phyloP scores from a whole-genome alignment of 2,888 invertebrate genomes.

The Synanthedon tipuliformis region DNA sequence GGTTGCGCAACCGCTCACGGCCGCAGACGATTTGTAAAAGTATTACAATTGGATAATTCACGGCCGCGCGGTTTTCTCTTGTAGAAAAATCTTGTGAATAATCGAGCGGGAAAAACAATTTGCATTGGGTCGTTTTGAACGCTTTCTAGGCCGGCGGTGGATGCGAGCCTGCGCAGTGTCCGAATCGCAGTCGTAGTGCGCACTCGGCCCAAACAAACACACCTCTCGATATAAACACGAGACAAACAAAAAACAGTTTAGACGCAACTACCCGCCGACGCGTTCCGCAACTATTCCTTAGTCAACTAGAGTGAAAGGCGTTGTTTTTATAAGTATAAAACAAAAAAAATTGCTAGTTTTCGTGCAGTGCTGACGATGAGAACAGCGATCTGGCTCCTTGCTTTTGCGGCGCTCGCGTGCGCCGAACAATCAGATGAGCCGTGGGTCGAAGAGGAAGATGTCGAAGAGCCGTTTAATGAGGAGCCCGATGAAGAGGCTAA shows the following conservation, averaged over 20 bases:
- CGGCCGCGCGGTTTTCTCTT: slow-evolving; percentile 47
- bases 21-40: slow-evolving; percentile 27
- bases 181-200: slow-evolving; percentile 24
- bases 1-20: slow-evolving; percentile 37
- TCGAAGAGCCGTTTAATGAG: slow-evolving; percentile 2
- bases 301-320: slow-evolving; percentile 43
- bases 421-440: slow-evolving; percentile 38
- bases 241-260: slow-evolving; percentile 9
- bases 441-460: slow-evolving; percentile 44
- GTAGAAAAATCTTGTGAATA: slow-evolving; percentile 45
- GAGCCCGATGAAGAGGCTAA: slow-evolving; percentile 25
- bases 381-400: slow-evolving; percentile 33
- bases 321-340: slow-evolving; percentile 35
- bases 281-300: slow-evolving; percentile 34
- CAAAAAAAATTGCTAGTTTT: slow-evolving; percentile 35
- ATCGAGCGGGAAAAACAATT: slow-evolving; percentile 34
- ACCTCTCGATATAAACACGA: slow-evolving; percentile 28
- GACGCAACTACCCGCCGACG: slow-evolving; percentile 9
- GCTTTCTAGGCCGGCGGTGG: slow-evolving; percentile 39
- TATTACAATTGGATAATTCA: slow-evolving; percentile 29
- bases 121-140: slow-evolving; percentile 31
- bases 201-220: slow-evolving; percentile 20
- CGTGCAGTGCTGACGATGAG: slow-evolving; percentile 36
- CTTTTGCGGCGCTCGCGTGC: slow-evolving; percentile 20
- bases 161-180: slow-evolving; percentile 28